Percentiles rank a stretch among this genome's conserved stretches.
These are phyloP conservation scores for Diaphora mendica DNA, from an alignment of 2,888 invertebrate genomes.

Conservation along the genomic window DNA sequence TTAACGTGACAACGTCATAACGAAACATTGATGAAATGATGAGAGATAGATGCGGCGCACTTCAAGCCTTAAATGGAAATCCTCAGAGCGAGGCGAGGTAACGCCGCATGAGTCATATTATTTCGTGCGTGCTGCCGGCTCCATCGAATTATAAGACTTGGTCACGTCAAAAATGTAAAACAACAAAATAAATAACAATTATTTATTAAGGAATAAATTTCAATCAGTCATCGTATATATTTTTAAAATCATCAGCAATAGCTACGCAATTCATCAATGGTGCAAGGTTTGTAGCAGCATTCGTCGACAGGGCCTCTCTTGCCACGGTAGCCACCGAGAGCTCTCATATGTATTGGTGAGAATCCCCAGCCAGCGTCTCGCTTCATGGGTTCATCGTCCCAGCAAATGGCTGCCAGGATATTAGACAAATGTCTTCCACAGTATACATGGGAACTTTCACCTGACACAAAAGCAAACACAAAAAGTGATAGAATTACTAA, in stretches of 20 bases:
- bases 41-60: too few relatives aligned
- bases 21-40: too few relatives aligned
- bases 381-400: constrained; percentile 22
- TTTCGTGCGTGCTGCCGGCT: too few relatives aligned
- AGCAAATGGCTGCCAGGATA: constrained; percentile 34
- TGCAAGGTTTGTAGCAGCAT: constrained; percentile 31
- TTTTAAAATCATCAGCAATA: constrained; percentile 4
- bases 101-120: too few relatives aligned
- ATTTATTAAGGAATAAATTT: not conserved
- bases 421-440: constrained; percentile 36
- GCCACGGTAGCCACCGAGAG: constrained; percentile 34
- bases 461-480: not conserved
- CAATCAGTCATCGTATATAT: not conserved
- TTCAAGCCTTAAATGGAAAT: too few relatives aligned
- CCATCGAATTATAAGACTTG: too few relatives aligned
- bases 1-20: too few relatives aligned
- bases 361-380: constrained; percentile 35
- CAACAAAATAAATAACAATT: not conserved
- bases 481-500: not conserved
- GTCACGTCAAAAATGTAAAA: too few relatives aligned
- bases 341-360: constrained; percentile 7
- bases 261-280: constrained; percentile 1
- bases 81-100: too few relatives aligned
- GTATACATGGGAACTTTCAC: constrained; percentile 23
- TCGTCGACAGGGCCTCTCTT: constrained; percentile 41